These are phyloP conservation scores for Amniataba percoides DNA, from an alignment of 2,797 vertebrate genomes.

Conservation along the genomic window DNA sequence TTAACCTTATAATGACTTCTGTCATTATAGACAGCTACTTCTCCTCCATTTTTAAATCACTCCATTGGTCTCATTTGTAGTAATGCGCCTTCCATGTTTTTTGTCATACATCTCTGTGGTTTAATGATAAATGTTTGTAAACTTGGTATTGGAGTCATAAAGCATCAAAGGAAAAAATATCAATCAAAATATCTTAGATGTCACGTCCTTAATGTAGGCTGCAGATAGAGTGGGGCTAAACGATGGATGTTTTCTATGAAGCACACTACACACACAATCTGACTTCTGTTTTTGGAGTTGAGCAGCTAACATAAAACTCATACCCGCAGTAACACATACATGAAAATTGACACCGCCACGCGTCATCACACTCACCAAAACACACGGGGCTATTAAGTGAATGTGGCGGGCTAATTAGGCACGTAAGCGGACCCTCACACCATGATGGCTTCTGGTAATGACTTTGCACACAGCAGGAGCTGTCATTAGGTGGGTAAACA, in stretches of 20 bases:
- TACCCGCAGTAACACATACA: background rate
- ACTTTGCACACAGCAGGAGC: slow-evolving; percentile 60
- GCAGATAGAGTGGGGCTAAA: background rate
- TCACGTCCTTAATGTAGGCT: background rate
- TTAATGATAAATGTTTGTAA: background rate
- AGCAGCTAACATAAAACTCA: slow-evolving; percentile 1
- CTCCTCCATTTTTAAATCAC: background rate
- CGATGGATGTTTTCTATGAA: background rate
- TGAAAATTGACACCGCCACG: background rate
- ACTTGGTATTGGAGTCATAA: background rate
- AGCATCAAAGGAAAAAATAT: background rate
- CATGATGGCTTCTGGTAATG: slow-evolving; percentile 58
- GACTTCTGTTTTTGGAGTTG: background rate
- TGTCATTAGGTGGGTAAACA: slow-evolving; percentile 56
- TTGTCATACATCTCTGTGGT: background rate
- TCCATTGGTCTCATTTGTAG: background rate
- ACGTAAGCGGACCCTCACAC: slow-evolving; percentile 47
- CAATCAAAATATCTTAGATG: background rate
- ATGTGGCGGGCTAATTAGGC: slow-evolving; percentile 60
- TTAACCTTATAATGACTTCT: background rate
- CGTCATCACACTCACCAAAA: slow-evolving; percentile 20
- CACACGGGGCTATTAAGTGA: slow-evolving; percentile 34
- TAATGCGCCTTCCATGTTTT: background rate
- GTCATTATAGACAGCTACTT: background rate
- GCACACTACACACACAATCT: background rate